Conservation (phyloP, 2,797 vertebrate genomes). For the Carduelis carduelis region DNA sequence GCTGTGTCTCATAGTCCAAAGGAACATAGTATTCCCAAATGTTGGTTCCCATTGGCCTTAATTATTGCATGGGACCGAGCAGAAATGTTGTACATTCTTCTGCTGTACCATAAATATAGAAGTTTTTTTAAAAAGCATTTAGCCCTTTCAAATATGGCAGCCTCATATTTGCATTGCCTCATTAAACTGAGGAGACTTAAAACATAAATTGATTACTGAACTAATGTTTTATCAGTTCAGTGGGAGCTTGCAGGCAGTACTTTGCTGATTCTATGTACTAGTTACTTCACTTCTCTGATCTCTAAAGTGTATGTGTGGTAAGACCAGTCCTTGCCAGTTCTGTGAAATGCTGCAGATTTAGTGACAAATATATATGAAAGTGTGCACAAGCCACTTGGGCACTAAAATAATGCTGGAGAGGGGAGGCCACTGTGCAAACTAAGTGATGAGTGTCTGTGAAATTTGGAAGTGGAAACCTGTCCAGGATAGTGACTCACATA, state of each 20-base stretch:
- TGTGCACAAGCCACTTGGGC: background rate
- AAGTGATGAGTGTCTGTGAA: background rate
- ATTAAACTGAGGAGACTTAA: background rate
- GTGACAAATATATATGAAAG: background rate
- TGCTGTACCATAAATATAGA: background rate
- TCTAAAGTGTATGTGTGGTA: background rate
- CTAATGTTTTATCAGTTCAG: background rate
- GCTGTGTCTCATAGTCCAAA: background rate
- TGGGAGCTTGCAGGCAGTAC: background rate
- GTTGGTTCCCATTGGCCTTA: background rate
- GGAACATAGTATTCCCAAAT: background rate
- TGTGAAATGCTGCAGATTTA: background rate
- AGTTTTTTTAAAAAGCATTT: background rate
- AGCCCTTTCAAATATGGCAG: background rate
- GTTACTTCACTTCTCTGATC: background rate
- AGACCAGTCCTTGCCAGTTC: background rate
- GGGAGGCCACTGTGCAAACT: background rate
- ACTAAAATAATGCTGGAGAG: background rate
- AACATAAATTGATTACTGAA: background rate
- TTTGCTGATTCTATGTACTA: background rate
- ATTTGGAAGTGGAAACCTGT: background rate
- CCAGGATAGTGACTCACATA: background rate
- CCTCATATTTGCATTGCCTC: background rate
- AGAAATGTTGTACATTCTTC: background rate
- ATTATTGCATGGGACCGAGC: background rate